Percentiles rank a stretch among this genome's conserved stretches.
Evolutionary conservation across 64 coral and sea anemone species (phyloP).

Genomic region (Hydrozoanthus tunicans): DNA sequence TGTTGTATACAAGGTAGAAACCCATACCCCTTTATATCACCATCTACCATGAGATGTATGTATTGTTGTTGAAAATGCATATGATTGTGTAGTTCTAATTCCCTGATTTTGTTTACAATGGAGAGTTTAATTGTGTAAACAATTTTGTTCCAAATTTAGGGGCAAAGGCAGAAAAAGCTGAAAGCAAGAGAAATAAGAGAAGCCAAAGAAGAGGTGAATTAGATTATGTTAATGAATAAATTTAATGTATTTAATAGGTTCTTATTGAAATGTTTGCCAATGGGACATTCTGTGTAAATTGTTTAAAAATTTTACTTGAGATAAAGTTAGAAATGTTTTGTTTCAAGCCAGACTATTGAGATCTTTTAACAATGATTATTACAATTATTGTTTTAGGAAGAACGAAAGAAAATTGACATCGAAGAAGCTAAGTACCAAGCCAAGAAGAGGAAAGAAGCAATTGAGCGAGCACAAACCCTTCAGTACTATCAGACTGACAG

Average conservation of each 20-base stretch:
- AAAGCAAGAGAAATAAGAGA: slow-evolving; percentile 94
- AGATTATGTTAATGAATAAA: background rate
- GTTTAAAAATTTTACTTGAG: too few relatives aligned
- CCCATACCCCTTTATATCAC: too few relatives aligned
- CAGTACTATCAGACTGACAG: slow-evolving; percentile 97
- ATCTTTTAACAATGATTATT: background rate
- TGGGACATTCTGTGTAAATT: too few relatives aligned
- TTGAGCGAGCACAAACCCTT: slow-evolving; percentile 94
- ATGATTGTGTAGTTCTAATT: background rate
- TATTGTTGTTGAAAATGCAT: too few relatives aligned
- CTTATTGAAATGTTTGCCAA: background rate
- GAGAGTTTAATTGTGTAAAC: background rate
- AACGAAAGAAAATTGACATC: slow-evolving; percentile 92
- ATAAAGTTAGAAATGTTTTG: too few relatives aligned
- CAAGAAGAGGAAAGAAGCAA: slow-evolving; percentile 96
- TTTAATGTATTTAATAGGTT: background rate
- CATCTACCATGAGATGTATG: too few relatives aligned
- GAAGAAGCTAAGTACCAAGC: slow-evolving; percentile 98
- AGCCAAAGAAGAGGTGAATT: slow-evolving; percentile 87
- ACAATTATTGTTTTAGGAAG: slow-evolving; percentile 60
- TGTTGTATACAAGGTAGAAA: too few relatives aligned
- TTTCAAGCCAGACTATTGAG: too few relatives aligned
- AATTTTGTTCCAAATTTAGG: slow-evolving; percentile 45
- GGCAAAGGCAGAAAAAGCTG: slow-evolving; percentile 91
- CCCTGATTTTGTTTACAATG: background rate